A percentile compares a stretch with the other conserved stretches of the same genome.
These are phyloP conservation scores for Trematomus loennbergii DNA, from an alignment of 2,113 vertebrate genomes.

Conservation along the genomic window DNA sequence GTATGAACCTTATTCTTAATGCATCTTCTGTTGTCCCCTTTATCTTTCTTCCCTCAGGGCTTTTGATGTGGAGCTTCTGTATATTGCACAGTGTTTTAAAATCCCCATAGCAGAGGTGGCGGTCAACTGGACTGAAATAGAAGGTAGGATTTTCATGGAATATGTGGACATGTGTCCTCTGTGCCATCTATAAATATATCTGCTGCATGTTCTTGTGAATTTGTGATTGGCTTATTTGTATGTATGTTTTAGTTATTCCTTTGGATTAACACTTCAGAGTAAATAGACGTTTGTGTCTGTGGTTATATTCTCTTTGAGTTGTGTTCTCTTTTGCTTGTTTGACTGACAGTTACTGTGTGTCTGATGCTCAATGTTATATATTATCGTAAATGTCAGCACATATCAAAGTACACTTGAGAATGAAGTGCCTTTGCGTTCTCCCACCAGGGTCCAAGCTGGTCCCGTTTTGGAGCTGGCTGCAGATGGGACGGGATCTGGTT, in stretches of 20 bases:
- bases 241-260: background rate
- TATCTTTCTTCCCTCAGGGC: constrained; percentile 84
- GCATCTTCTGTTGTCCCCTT: background rate
- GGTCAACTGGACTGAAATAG: constrained; percentile 99
- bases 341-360: background rate
- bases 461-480: constrained; percentile 99
- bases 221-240: constrained; percentile 2
- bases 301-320: background rate
- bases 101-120: constrained; percentile 96
- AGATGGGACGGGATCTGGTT: constrained; percentile 96
- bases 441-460: constrained; percentile 94
- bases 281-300: background rate
- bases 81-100: constrained; percentile 92
- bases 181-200: constrained; percentile 42
- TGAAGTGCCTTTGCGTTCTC: constrained; percentile 25
- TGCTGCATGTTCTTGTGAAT: background rate
- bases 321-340: background rate
- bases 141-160: constrained; percentile 84
- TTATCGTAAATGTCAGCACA: background rate
- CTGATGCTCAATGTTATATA: background rate
- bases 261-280: too few relatives aligned
- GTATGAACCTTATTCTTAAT: constrained; percentile 4
- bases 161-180: constrained; percentile 38
- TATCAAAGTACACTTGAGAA: background rate
- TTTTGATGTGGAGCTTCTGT: constrained; percentile 97